Evolutionary conservation across 2,113 vertebrate species (phyloP).

Genomic region (Zosterops japonicus): DNA sequence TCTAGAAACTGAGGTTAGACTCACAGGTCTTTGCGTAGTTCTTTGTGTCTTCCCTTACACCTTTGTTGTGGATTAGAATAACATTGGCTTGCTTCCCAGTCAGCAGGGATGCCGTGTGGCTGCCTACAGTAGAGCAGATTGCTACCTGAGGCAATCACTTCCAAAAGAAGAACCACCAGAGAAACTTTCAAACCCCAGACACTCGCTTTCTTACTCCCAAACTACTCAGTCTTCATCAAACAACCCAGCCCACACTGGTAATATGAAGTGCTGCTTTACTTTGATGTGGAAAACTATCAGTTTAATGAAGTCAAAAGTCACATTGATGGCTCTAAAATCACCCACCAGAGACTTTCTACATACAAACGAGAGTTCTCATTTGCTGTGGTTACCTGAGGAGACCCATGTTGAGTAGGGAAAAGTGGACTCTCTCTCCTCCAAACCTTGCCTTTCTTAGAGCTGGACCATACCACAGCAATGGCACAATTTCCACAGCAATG

Average conservation of each 20-base stretch:
- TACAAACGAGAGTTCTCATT: not conserved
- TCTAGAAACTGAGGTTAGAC: not conserved
- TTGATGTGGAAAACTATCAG: not conserved
- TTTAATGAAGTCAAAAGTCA: not conserved
- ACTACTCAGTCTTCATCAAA: not conserved
- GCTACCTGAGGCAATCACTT: not conserved
- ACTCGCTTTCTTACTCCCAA: not conserved
- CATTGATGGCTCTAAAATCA: not conserved
- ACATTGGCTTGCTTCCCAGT: not conserved
- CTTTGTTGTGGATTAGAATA: not conserved
- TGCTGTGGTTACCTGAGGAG: not conserved
- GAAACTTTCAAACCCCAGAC: not conserved
- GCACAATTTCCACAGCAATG: not conserved
- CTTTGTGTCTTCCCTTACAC: not conserved
- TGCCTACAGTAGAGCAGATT: not conserved
- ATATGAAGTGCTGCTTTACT: not conserved
- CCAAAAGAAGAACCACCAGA: not conserved
- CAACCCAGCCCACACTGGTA: not conserved
- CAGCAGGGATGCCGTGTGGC: not conserved
- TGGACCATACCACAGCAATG: not conserved
- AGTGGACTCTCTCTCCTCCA: not conserved
- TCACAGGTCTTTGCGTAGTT: not conserved
- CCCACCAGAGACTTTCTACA: not conserved
- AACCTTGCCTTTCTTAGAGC: not conserved
- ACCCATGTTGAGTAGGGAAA: rapidly evolving